Evolutionary conservation across 2,113 vertebrate genomes (phyloP).

Genomic region (Anoplopoma fimbria): DNA sequence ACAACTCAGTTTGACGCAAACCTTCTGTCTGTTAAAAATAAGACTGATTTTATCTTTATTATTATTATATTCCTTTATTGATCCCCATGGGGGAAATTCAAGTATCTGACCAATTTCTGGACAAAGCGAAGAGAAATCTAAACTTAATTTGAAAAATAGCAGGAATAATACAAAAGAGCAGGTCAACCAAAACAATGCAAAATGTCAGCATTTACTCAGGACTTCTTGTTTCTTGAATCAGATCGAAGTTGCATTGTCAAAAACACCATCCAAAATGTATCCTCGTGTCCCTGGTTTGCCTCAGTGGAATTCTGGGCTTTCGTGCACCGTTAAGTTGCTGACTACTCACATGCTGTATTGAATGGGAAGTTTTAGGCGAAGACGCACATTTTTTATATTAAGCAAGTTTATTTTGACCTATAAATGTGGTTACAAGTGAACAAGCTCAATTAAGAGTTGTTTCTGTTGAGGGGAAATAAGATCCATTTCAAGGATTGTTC

Average conservation of each 20-base stretch:
- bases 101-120: not conserved
- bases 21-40: not conserved
- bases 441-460: not conserved
- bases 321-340: conserved; percentile 28
- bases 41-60: not conserved
- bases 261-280: not conserved
- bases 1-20: not conserved
- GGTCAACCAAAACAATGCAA: not conserved
- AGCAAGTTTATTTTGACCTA: conserved; percentile 16
- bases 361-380: not conserved
- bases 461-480: not conserved
- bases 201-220: conserved; percentile 3
- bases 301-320: not conserved
- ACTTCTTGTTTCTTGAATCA: not conserved
- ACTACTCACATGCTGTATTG: conserved; percentile 1
- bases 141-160: not conserved
- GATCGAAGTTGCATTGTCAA: conserved; percentile 24
- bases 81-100: no score
- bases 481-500: not conserved
- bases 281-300: not conserved
- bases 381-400: not conserved
- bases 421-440: not conserved
- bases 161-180: not conserved
- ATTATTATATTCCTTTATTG: no score
- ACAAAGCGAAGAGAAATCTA: not conserved